A percentile compares a stretch with the other conserved stretches of the same genome.
phyloP scores from a whole-genome alignment of 2,888 invertebrate genomes.

The Chorisops tibialis region DNA sequence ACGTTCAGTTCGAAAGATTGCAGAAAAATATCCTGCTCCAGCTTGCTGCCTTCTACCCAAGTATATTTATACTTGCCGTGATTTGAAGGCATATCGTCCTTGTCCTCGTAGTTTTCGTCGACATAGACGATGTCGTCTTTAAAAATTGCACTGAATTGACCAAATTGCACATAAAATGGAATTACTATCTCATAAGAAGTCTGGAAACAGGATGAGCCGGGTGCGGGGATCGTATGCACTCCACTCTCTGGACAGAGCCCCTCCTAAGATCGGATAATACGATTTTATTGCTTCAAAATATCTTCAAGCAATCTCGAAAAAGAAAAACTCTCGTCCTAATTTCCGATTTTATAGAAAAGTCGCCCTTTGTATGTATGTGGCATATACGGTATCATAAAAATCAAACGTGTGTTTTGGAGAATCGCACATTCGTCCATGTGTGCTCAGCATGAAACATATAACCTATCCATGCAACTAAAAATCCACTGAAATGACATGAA shows the following conservation, averaged over 20 bases:
- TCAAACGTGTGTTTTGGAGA: no score
- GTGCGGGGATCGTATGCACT: not conserved
- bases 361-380: no score
- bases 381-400: no score
- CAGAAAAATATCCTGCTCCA: not conserved
- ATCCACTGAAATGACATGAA: no score
- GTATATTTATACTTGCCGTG: no score
- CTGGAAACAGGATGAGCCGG: not conserved
- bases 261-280: slow-evolving; percentile 14
- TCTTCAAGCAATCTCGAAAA: not conserved
- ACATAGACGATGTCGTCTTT: slow-evolving; percentile 2
- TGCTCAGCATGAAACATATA: no score
- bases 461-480: no score
- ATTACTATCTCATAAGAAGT: slow-evolving; percentile 21
- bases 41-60: not conserved
- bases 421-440: no score
- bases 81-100: not conserved
- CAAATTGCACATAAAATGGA: slow-evolving; percentile 26
- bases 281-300: slow-evolving; percentile 18
- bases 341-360: no score
- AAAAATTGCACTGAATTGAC: slow-evolving; percentile 23
- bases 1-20: slow-evolving; percentile 1
- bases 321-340: no score
- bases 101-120: not conserved
- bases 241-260: not conserved